Conservation (phyloP, 1,140 invertebrate species). For the Drosophila equinoxialis region DNA sequence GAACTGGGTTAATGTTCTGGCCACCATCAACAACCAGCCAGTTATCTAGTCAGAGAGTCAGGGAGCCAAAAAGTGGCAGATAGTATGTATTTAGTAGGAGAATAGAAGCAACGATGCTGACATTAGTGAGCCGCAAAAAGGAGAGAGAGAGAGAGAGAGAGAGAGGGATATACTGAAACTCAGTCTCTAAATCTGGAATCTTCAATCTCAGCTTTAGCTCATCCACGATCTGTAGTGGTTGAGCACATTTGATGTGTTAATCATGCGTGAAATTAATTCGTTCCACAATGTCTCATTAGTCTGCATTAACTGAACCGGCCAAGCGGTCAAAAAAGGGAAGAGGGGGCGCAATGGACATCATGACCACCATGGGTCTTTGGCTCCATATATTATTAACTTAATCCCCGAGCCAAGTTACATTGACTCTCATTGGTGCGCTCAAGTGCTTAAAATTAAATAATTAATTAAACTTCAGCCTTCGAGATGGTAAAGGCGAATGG, state of each 20-base stretch:
- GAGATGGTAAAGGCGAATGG: not conserved
- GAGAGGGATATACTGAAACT: too few relatives aligned
- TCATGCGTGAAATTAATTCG: slow-evolving; percentile 83
- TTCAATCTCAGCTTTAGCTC: slow-evolving; percentile 2
- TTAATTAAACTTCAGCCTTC: slow-evolving; percentile 72
- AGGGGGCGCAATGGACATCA: slow-evolving; percentile 29
- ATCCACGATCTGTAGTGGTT: slow-evolving; percentile 15
- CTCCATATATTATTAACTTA: slow-evolving; percentile 81
- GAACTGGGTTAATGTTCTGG: slow-evolving; percentile 68
- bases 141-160: not conserved
- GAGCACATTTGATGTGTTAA: slow-evolving; percentile 78
- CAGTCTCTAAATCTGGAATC: not conserved
- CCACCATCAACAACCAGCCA: not conserved
- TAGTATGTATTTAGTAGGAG: not conserved
- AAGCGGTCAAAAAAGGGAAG: slow-evolving; percentile 36
- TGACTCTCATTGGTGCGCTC: slow-evolving; percentile 69
- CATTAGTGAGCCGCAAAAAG: slow-evolving; percentile 7
- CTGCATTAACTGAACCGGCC: slow-evolving; percentile 74
- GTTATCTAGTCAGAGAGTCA: not conserved
- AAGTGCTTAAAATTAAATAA: slow-evolving; percentile 82
- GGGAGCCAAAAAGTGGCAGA: not conserved
- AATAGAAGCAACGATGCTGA: slow-evolving; percentile 46
- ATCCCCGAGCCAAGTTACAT: slow-evolving; percentile 69
- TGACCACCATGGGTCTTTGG: slow-evolving; percentile 49
- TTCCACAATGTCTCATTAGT: slow-evolving; percentile 82